Evolutionary conservation across 2,888 invertebrate species (phyloP).

Genomic region (Harpalus rufipes): DNA sequence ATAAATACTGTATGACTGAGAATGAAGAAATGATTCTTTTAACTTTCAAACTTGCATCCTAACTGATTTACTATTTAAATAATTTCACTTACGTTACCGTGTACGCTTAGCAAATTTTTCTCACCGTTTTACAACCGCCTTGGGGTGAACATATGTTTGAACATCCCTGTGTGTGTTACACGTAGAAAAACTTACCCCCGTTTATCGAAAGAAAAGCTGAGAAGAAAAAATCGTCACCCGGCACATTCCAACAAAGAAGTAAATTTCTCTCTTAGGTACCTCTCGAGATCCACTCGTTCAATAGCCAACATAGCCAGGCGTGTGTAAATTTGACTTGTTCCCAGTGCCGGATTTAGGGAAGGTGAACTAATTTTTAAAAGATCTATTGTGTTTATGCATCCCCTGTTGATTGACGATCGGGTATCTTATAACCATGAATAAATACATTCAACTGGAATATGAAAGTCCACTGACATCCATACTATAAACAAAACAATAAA

Average conservation of each 20-base stretch:
- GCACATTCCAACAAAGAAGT: slow-evolving; percentile 40
- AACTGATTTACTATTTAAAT: neutral
- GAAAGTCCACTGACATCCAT: too few species aligned
- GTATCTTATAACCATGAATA: too few species aligned
- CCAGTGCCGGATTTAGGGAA: neutral
- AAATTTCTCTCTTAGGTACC: slow-evolving; percentile 46
- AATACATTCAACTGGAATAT: too few species aligned
- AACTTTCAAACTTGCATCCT: neutral
- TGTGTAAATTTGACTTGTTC: slow-evolving; percentile 48
- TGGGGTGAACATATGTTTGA: slow-evolving; percentile 13
- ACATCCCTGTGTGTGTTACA: slow-evolving; percentile 4
- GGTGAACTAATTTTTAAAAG: neutral
- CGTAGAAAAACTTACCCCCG: slow-evolving; percentile 25
- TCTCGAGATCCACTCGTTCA: slow-evolving; percentile 23
- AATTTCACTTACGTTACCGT: neutral
- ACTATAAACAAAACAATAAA: too few species aligned
- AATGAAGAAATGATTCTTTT: too few species aligned
- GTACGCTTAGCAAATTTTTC: neutral
- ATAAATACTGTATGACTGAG: too few species aligned
- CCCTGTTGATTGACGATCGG: neutral
- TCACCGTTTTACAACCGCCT: neutral
- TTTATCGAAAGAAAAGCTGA: neutral
- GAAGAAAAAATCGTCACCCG: slow-evolving; percentile 47
- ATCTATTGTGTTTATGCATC: neutral
- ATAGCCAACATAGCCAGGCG: slow-evolving; percentile 25